A percentile compares a stretch with the other conserved stretches of the same genome.
Conservation (phyloP, 2,888 invertebrate species). For the Brassicogethes aeneus region DNA sequence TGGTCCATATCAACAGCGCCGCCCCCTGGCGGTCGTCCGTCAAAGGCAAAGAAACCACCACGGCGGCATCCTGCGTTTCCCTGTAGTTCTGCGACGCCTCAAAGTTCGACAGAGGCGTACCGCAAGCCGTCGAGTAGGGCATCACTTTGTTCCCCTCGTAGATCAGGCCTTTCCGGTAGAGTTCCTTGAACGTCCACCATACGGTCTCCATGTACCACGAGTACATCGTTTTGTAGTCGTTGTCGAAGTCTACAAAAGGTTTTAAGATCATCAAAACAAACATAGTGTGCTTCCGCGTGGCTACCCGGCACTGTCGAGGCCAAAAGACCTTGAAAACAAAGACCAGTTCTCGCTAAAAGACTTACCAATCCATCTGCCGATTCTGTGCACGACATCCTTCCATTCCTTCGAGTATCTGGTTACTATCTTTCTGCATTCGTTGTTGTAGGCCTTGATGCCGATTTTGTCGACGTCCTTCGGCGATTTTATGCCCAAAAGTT, state of each 20-base stretch:
- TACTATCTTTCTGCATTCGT: constrained; percentile 86
- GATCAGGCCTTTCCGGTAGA: constrained; percentile 83
- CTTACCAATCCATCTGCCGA: constrained; percentile 78
- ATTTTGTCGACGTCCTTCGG: constrained; percentile 88
- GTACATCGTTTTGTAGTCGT: constrained; percentile 94
- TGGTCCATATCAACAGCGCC: constrained; percentile 85
- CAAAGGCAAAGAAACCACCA: constrained; percentile 78
- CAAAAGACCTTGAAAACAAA: no score
- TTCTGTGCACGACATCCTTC: constrained; percentile 69
- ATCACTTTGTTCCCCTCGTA: constrained; percentile 95
- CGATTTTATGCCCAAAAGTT: constrained; percentile 73
- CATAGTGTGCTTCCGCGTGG: no score
- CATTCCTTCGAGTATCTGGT: constrained; percentile 86
- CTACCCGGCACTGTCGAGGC: no score
- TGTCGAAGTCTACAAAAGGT: constrained; percentile 68
- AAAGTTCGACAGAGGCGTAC: constrained; percentile 90
- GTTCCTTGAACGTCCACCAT: constrained; percentile 94
- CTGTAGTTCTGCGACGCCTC: constrained; percentile 95
- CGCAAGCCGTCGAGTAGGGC: constrained; percentile 92
- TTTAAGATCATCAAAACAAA: no score
- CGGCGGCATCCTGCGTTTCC: constrained; percentile 86
- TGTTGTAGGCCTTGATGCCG: constrained; percentile 87
- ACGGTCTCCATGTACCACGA: constrained; percentile 94
- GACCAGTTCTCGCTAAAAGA: not conserved
- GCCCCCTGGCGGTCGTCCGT: constrained; percentile 49